Evolutionary conservation across 2,113 vertebrate species (phyloP).

Genomic region (Ammospiza nelsoni): DNA sequence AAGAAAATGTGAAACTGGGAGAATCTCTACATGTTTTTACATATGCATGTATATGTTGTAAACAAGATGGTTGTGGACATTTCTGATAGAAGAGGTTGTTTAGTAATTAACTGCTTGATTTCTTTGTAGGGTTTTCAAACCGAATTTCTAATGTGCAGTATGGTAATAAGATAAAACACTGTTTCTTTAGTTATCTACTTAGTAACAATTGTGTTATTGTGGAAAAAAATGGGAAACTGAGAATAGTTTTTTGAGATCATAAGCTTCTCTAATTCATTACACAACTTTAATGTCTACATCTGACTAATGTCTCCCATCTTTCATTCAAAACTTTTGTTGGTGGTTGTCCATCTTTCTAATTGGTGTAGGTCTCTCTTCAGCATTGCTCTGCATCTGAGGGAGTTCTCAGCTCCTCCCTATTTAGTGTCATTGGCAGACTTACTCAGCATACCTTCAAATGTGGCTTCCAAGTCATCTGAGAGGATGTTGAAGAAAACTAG

Average conservation of each 20-base stretch:
- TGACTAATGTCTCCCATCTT: not conserved
- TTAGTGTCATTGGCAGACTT: rapidly evolving
- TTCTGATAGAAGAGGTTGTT: not conserved
- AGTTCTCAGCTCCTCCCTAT: not conserved
- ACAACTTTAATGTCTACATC: not conserved
- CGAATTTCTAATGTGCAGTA: not conserved
- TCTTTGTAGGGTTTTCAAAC: not conserved
- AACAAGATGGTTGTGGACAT: not conserved
- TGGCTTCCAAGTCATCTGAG: not conserved
- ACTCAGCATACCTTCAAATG: not conserved
- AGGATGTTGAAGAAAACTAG: not conserved
- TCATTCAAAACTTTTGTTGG: not conserved
- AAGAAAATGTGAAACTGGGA: not conserved
- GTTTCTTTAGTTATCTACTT: not conserved
- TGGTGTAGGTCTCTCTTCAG: not conserved
- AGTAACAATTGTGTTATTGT: not conserved
- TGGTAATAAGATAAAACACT: not conserved
- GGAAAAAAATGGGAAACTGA: not conserved
- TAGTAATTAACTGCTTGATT: not conserved
- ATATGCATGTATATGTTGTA: not conserved
- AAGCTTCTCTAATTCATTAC: not conserved
- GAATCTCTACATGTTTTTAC: not conserved
- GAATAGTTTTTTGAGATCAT: not conserved
- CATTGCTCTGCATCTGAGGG: not conserved
- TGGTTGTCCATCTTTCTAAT: not conserved